Conservation (phyloP, 2,797 vertebrate genomes). For the Betta splendens region DNA sequence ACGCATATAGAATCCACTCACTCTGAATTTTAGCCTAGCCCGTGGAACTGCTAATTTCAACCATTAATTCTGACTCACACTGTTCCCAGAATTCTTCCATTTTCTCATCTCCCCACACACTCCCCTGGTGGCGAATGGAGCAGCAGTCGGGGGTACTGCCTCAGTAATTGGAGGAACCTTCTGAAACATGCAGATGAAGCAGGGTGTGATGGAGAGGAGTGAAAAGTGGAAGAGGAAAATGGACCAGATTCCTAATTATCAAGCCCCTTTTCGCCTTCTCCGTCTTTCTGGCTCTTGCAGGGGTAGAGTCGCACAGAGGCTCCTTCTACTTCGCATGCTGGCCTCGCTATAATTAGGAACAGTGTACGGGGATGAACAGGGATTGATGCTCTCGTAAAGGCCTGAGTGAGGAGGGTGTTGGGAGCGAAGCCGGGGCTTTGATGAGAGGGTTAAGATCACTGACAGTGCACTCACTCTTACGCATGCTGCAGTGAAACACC, state of each 20-base stretch:
- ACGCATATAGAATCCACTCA: constrained; percentile 12
- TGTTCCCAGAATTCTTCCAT: constrained; percentile 53
- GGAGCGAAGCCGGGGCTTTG: constrained; percentile 63
- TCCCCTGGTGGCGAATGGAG: constrained; percentile 63
- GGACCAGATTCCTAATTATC: constrained; percentile 76
- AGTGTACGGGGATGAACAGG: constrained; percentile 52
- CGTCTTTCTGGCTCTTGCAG: constrained; percentile 47
- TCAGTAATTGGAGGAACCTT: constrained; percentile 77
- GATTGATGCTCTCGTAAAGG: constrained; percentile 62
- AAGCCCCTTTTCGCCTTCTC: constrained; percentile 30
- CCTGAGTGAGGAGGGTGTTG: constrained; percentile 51
- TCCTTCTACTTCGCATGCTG: constrained; percentile 53
- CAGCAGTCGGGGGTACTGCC: constrained; percentile 62
- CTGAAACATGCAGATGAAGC: constrained; percentile 82
- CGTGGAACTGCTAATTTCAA: constrained; percentile 53
- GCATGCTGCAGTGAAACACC: constrained; percentile 55
- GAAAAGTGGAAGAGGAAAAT: constrained; percentile 60
- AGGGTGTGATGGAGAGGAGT: constrained; percentile 54
- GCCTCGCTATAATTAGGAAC: constrained; percentile 68
- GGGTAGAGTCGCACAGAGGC: constrained; percentile 36
- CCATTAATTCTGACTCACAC: constrained; percentile 72
- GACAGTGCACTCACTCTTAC: constrained; percentile 63
- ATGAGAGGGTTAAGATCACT: constrained; percentile 68
- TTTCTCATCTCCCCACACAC: constrained; percentile 47
- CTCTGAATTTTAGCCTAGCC: constrained; percentile 28